phyloP scores from a whole-genome alignment of 2,797 vertebrate genomes.

The Heterohyrax brucei region DNA sequence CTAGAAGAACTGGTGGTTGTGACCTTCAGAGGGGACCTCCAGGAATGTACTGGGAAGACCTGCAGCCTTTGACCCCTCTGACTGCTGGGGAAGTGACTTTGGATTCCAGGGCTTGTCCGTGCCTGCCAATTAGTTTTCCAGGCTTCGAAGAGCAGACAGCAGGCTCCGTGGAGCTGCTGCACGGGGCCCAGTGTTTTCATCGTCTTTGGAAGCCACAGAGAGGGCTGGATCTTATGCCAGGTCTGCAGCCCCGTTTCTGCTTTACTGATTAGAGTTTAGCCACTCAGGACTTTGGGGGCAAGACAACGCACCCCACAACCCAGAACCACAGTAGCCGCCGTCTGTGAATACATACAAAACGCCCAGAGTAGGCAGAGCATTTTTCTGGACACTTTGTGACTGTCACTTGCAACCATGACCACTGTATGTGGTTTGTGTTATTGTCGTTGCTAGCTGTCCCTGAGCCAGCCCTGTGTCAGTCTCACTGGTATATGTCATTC shows the following conservation, averaged over 20 bases:
- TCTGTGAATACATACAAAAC: neutral
- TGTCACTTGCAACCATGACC: constrained; percentile 14
- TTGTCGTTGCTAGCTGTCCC: neutral
- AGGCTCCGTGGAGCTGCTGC: neutral
- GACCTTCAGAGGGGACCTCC: constrained; percentile 63
- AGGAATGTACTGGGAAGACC: neutral
- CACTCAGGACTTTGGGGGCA: neutral
- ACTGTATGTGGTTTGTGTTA: neutral
- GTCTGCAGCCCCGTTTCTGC: neutral
- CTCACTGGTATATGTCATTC: neutral
- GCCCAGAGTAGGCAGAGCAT: neutral
- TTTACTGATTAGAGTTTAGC: neutral
- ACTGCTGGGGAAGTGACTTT: constrained; percentile 48
- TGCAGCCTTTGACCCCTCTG: neutral
- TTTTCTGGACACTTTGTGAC: neutral
- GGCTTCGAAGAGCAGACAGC: constrained; percentile 14
- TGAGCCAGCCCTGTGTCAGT: neutral
- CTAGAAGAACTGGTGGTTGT: neutral
- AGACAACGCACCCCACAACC: neutral
- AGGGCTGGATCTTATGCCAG: neutral
- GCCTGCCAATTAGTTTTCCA: constrained; percentile 51
- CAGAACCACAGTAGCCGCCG: neutral
- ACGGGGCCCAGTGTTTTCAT: neutral
- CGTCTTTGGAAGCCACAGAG: neutral
- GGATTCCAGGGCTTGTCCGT: constrained; percentile 71